A percentile compares a stretch with the other conserved stretches of the same genome.
These are phyloP conservation scores for Phalera bucephala DNA, from an alignment of 2,888 invertebrate species.

Conservation along the genomic window DNA sequence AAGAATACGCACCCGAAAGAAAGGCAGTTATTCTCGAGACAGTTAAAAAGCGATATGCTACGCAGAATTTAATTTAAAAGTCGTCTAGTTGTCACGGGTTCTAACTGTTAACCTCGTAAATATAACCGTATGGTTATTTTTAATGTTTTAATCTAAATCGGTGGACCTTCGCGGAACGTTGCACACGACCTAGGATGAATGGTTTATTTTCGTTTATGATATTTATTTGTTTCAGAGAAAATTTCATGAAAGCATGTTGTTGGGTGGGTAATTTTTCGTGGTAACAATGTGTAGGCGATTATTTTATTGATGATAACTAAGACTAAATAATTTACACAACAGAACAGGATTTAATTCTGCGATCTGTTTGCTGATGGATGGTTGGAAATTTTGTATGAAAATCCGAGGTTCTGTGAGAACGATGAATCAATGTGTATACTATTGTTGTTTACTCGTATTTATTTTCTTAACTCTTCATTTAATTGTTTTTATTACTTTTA, in stretches of 20 bases:
- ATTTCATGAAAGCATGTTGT: background rate
- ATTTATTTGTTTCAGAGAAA: background rate
- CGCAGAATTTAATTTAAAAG: slow-evolving; percentile 25
- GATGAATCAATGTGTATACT: no score
- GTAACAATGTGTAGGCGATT: no score
- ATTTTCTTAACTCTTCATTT: no score
- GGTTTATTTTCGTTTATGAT: slow-evolving; percentile 37
- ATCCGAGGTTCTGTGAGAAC: no score
- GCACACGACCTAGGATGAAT: slow-evolving; percentile 34
- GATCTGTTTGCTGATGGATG: no score
- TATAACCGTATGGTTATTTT: slow-evolving; percentile 35
- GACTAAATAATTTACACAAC: no score
- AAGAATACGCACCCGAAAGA: no score
- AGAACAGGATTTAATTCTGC: no score
- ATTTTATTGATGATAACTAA: no score
- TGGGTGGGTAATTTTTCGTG: slow-evolving; percentile 1
- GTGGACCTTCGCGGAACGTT: slow-evolving; percentile 42
- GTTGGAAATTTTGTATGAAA: no score
- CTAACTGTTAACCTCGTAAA: slow-evolving; percentile 45
- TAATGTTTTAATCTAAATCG: slow-evolving; percentile 35
- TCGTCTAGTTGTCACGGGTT: slow-evolving; percentile 39
- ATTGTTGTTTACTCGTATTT: no score
- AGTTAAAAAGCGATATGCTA: slow-evolving; percentile 11
- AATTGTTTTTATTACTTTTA: no score
- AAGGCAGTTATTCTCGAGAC: slow-evolving; percentile 3